Evolutionary conservation across 2,888 invertebrate genomes (phyloP).

Genomic region (Clistopyga incitator): DNA sequence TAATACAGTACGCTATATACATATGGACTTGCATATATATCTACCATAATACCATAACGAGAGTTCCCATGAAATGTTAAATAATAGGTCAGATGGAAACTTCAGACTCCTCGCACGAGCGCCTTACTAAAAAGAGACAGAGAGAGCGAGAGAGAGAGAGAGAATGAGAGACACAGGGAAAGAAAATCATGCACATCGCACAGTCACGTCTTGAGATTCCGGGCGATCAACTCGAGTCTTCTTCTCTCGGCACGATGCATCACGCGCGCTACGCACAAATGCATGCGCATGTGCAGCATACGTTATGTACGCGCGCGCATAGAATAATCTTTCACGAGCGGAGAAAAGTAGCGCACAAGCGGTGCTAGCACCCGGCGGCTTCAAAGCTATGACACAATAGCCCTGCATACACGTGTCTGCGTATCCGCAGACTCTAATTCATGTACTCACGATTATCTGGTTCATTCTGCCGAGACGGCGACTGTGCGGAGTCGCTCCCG

Average conservation of each 20-base stretch:
- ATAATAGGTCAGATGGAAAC: conserved; percentile 66
- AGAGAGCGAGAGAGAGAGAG: conserved; percentile 11
- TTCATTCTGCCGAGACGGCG: conserved; percentile 15
- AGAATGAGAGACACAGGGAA: conserved; percentile 3
- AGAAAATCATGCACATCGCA: conserved; percentile 39
- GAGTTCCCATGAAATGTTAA: conserved; percentile 63
- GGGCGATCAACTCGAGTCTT: conserved; percentile 50
- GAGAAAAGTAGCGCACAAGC: conserved; percentile 31
- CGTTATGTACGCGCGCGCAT: conserved; percentile 1
- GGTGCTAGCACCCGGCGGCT: neutral
- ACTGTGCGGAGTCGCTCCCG: neutral
- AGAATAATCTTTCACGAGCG: conserved; percentile 10
- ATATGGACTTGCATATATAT: conserved; percentile 15
- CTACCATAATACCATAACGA: conserved; percentile 50
- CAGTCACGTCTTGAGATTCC: conserved; percentile 64
- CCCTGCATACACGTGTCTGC: neutral
- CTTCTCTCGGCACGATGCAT: neutral
- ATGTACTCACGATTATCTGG: conserved; percentile 6
- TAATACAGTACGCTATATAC: neutral
- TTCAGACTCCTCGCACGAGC: conserved; percentile 49
- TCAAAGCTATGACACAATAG: conserved; percentile 9
- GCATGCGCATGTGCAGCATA: conserved; percentile 49
- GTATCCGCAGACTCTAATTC: neutral
- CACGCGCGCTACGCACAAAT: conserved; percentile 57
- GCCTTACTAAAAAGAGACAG: conserved; percentile 9